Base-by-base conservation (phyloP, 1,140 invertebrate species). In the Panagrolaimus sp. region DNA sequence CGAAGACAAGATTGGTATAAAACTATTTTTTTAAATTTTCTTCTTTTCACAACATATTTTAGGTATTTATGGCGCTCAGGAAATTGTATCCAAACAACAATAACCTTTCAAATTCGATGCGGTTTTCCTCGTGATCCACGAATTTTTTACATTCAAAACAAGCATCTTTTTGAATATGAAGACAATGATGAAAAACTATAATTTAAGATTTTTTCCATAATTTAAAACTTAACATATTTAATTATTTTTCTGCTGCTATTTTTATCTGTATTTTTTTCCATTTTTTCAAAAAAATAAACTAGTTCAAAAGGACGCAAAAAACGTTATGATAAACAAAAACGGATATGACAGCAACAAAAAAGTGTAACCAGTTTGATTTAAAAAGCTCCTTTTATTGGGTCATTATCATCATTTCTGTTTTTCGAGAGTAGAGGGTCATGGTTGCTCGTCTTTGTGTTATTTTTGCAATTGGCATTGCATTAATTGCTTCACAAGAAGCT, bases 41-140 rank as follows among this genome's bases (percentile, higher is more conserved):
- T 13, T 3, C 23, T 65, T 9, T 53, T 47, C 20, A 16, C 27
- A 53, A 46, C 14, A n/a, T 14, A 23, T 48, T 71, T 68, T 43
- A 80, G 78, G 78, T 82, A 80, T 65, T 63, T 80, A 31, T 80
- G 78, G 78, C 71, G 78, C 31, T 70, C 71, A 25, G 79, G 70
- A 43, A 71, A 51, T 7, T 80, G 78, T 63, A 42, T 76, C 5
- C 43, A 65, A 23, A 71, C 77, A 3, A 80, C 78, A 27, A 80
- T 80, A 20, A 68, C 51, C 45, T 80, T 80, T 45, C 71, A 77
- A 25, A 63, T 80, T n/a, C 75, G 78, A 14, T 80, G 78, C 63
- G 78, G 78, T 20, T 82, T 82, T 42, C 78, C 79, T 13, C 63
- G 57, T 4, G 80, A 80, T 70, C 78, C 78, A 1, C 72, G 78